Conservation (phyloP, 2,797 vertebrate genomes). For the Helostoma temminkii region DNA sequence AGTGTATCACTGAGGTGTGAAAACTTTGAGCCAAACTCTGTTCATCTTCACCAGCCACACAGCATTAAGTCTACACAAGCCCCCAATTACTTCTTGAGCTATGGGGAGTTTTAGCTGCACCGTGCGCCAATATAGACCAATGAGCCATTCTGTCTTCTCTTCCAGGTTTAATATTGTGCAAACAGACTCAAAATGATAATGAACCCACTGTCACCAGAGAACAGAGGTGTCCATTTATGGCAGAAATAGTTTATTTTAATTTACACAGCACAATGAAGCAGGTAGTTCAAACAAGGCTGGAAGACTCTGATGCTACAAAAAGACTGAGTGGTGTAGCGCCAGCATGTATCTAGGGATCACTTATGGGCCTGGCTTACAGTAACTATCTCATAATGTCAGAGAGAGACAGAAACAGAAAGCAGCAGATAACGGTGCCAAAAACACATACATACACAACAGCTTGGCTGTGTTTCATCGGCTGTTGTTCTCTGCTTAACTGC, state of each 20-base stretch:
- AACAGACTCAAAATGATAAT: conserved; percentile 46
- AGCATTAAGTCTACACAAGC: neutral
- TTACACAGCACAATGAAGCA: conserved; percentile 29
- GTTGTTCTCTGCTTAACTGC: conserved; percentile 42
- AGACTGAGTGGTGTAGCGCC: conserved; percentile 50
- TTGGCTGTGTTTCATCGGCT: conserved; percentile 45
- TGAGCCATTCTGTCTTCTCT: conserved; percentile 9
- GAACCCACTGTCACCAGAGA: conserved; percentile 29
- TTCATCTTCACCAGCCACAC: neutral
- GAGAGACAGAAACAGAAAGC: conserved; percentile 31
- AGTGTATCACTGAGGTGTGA: neutral
- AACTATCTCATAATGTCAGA: conserved; percentile 62
- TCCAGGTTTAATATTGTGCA: conserved; percentile 31
- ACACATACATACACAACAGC: conserved; percentile 31
- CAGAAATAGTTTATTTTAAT: conserved; percentile 47
- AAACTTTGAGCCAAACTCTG: neutral
- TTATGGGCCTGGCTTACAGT: conserved; percentile 63
- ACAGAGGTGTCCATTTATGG: conserved; percentile 27
- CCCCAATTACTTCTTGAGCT: neutral
- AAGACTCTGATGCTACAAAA: conserved; percentile 27
- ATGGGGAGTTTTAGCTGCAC: conserved; percentile 17
- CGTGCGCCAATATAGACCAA: conserved; percentile 24
- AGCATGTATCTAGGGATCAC: conserved; percentile 62
- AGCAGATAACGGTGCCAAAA: conserved; percentile 50
- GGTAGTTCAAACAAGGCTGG: conserved; percentile 44